Evolutionary conservation across 2,888 invertebrate species (phyloP), one percentile per base, ranked within the genome.

Genomic region (Aleiodes leptofemur): DNA sequence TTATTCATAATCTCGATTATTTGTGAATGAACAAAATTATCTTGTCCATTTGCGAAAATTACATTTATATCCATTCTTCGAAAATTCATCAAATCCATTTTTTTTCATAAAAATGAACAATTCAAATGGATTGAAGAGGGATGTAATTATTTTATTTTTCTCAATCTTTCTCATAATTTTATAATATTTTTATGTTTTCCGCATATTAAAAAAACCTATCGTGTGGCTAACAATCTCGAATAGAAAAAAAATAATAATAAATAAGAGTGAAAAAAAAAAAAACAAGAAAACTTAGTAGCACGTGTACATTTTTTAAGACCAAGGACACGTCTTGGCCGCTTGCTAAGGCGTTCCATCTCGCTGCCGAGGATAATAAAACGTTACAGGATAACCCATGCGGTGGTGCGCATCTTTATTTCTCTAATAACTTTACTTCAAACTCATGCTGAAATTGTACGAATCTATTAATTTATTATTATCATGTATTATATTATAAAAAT

Each of bases 291-390:
- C 55, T 61, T 71, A 56, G 68, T 57, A 73, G 71, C 43, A 55
- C 50, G 56, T 53, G 69, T 69, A 77, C 72, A 74, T 34, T 77
- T 77, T 78, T 77, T 76, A 69, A 72, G 71, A 72, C 72, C 76
- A 76, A 76, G 76, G 76, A 72, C 74, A 71, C 59, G 66, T 55
- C 38, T 53, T 69, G 72, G 69, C 55, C 70, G 16, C 59, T 76
- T 72, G 72, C 72, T 8, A 69, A 81, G 82, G 79, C 87, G 89
- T 89, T 89, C 89, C 88, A 84, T 86, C 84, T 87, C 88, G 89
- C 85, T 89, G 88, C 83, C 85, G 88, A 84, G 87, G 87, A 89
- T 89, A 89, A 89, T 88, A 79, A 84, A 84, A 82, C 81, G 84
- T 85, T 86, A 80, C 85, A 85, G 85, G 85, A 86, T 84, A 85